Base-by-base conservation (phyloP, 2,113 vertebrate genomes). In the Cynopterus brachyotis region DNA sequence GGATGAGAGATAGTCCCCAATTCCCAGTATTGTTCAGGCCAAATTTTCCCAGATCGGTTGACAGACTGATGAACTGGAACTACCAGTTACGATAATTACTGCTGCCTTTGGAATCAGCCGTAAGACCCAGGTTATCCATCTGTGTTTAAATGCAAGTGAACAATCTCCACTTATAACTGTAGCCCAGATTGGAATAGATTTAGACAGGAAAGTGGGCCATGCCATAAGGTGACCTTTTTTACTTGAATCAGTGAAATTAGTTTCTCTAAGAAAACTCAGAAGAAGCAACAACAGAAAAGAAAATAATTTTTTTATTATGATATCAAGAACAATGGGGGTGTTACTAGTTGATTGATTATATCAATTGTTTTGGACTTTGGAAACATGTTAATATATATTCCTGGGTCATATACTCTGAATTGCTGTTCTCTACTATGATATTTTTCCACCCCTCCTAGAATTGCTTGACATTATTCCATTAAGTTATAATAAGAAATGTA, bases 271-370 rank as follows among this genome's bases (percentile, higher is more conserved):
- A 81, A 59, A 80, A 80, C 37, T 60, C 79, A 60, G 79, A 60
- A 40, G 35, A 42, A 11, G 37, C 26, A 81, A 42, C 35, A 42
- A 60, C 26, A 59, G 15, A 40, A 30, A 59, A 59, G 24, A 40
- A 81, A 60, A 78, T 11, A 53, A 42, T 78, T 8, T 10, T 16
- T 73, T 8, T 10, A 19, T 73, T 37, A 30, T 13, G 22, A 6
- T 30, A 42, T 24, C 2, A 9, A 26, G 13, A 30, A 62, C 2
- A 67, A 37, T 0, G 26, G 28, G 17, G 9, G 12, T 0, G 2
- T 67, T 40, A 75, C 15, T 73, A 59, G 6, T n/a, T 64, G 10
- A 20, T 62, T 70, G 40, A 35, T 26, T 72, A 22, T 75, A 57
- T 60, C 32, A 47, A 37, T 73, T 80, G 10, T 28, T 69, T 79